Conservation (phyloP, 2,797 vertebrate genomes). For the Mionectes olivaceus region DNA sequence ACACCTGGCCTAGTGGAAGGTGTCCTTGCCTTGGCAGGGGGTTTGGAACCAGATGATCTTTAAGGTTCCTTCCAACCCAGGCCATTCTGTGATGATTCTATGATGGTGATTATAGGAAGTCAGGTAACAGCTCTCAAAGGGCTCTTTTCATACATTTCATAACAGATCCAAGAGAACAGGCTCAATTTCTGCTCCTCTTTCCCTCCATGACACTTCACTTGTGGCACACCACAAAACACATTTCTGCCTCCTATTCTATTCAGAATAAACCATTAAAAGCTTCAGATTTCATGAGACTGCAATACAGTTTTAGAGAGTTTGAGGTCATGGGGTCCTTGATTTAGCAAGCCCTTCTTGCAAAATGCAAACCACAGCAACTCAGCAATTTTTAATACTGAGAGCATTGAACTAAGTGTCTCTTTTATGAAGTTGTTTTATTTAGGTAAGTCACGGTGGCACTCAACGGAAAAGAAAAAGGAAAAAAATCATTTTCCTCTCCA, state of each 20-base stretch:
- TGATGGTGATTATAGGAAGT: neutral
- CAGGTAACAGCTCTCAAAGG: neutral
- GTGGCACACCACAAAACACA: neutral
- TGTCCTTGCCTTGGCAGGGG: neutral
- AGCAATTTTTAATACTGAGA: neutral
- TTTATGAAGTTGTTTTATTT: neutral
- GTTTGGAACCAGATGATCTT: neutral
- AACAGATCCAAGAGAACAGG: neutral
- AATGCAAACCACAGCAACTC: neutral
- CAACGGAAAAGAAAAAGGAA: neutral
- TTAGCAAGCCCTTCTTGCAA: conserved; percentile 1
- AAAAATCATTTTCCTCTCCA: neutral
- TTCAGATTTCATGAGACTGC: neutral
- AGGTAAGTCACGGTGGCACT: neutral
- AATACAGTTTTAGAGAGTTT: neutral
- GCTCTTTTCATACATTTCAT: neutral
- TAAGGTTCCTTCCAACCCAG: neutral
- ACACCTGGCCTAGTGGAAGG: fast-evolving
- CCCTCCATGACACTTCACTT: neutral
- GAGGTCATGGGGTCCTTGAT: neutral
- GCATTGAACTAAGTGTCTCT: neutral
- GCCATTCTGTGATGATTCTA: too few species aligned
- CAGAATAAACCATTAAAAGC: neutral
- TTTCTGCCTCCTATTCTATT: neutral
- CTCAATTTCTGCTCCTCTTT: neutral